Base-by-base conservation (phyloP, 1,140 invertebrate genomes). In the Leptonema lineaticorne region DNA sequence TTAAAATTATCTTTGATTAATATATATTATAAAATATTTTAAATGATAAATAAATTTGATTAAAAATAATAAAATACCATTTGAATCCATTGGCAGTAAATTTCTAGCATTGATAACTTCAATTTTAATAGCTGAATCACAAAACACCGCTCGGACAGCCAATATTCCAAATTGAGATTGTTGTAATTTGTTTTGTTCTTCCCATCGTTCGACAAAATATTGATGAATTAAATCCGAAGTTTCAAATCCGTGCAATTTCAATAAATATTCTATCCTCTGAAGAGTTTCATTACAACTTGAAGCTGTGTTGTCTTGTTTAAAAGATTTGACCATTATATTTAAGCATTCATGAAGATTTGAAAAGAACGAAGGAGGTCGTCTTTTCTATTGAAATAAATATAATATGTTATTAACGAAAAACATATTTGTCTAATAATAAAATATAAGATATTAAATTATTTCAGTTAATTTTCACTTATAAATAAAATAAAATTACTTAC, bases 41-140 rank as follows among this genome's bases (percentile, higher is more conserved):
- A 16, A 63, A 57, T 28, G 45, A n/a, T 29, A 6, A 57, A 60
- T 58, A 27, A 3, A 2, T 7, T n/a, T 29, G 20, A n/a, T n/a
- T n/a, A n/a, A n/a, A n/a, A n/a, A n/a, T 18, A 1, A 16, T 66
- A 59, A 69, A 20, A 50, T 77, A 88, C 94, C 95, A 82, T 95
- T 96, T 0, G 89, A 88, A 83, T 98, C 95, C 77, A 92, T 89
- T 7, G 94, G 86, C 67, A 88, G 83, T 41, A 98, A 84, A 83
- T 97, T 94, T 76, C 93, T 88, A 0, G 92, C 95, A 81, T 95
- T 96, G 74, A 97, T 84, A 68, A 98, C 87, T 76, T 92, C 90
- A 58, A 95, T 79, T 75, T 89, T 78, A 22, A 84, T 72, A 64
- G 75, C 76, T 22, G 80, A 78, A 1, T 88, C 86, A 68, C 87